These are phyloP conservation scores for Vicugna pacos DNA, from an alignment of 2,113 vertebrate genomes.

Conservation along the genomic window DNA sequence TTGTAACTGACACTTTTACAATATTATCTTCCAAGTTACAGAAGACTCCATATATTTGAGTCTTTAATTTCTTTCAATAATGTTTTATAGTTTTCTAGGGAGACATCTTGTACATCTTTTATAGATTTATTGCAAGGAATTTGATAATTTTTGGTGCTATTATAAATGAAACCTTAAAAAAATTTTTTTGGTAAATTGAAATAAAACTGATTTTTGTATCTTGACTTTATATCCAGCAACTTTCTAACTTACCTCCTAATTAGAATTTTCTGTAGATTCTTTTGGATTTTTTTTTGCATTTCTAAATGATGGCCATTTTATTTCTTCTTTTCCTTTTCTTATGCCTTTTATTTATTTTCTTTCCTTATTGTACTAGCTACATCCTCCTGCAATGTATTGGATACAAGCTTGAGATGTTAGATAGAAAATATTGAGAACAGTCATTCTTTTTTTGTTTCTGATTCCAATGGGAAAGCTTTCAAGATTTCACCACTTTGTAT, in stretches of 20 bases:
- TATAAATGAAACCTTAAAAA: not conserved
- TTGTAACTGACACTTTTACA: not conserved
- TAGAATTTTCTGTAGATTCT: slow-evolving; percentile 41
- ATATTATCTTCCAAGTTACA: not conserved
- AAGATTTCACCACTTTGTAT: not conserved
- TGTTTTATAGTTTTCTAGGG: not conserved
- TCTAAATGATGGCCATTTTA: not conserved
- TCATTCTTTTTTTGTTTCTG: not conserved
- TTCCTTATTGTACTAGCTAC: not conserved
- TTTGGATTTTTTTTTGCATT: not conserved
- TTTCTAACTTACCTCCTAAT: slow-evolving; percentile 19
- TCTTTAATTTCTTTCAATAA: not conserved
- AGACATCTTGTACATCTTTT: not conserved
- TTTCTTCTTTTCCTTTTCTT: not conserved
- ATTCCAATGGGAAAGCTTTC: not conserved
- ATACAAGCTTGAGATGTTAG: not conserved
- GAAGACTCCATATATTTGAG: not conserved
- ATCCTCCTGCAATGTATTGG: not conserved
- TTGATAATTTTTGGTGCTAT: not conserved
- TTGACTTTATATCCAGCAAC: slow-evolving; percentile 3
- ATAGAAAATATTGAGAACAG: not conserved
- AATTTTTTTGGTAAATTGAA: slow-evolving; percentile 22
- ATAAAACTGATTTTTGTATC: not conserved
- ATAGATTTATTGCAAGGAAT: not conserved
- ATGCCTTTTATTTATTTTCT: not conserved